These are phyloP conservation scores for Turnix velox DNA, from an alignment of 2,113 vertebrate genomes.

Conservation along the genomic window DNA sequence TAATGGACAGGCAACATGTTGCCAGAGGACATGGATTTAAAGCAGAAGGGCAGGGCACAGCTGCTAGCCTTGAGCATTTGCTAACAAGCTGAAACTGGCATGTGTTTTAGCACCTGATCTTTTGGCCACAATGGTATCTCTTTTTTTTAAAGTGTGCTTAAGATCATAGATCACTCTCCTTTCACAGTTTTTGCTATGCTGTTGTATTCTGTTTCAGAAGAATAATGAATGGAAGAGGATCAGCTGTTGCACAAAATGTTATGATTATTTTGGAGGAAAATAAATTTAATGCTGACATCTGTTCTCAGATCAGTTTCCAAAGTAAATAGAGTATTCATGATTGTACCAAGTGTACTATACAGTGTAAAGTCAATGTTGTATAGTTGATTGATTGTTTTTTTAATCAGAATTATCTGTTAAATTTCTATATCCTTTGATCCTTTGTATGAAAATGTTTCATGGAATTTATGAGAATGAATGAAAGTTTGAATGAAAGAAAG, in stretches of 20 bases:
- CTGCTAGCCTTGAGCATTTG: neutral
- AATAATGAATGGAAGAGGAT: neutral
- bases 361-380: rapidly evolving
- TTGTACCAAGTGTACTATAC: neutral
- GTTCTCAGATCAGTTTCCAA: neutral
- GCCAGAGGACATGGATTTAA: neutral
- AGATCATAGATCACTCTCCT: neutral
- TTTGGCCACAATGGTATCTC: neutral
- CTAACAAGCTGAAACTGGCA: neutral
- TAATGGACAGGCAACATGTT: neutral
- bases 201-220: neutral
- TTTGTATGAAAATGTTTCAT: neutral
- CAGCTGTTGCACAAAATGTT: neutral
- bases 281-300: neutral
- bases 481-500: neutral
- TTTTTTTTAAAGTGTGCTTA: neutral
- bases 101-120: neutral
- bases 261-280: neutral
- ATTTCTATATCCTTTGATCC: neutral
- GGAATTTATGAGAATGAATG: neutral
- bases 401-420: neutral
- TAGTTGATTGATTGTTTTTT: neutral
- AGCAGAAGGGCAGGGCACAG: neutral
- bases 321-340: neutral
- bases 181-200: neutral